Conservation (phyloP, 2,113 vertebrate genomes). For the Nothoprocta perdicaria region DNA sequence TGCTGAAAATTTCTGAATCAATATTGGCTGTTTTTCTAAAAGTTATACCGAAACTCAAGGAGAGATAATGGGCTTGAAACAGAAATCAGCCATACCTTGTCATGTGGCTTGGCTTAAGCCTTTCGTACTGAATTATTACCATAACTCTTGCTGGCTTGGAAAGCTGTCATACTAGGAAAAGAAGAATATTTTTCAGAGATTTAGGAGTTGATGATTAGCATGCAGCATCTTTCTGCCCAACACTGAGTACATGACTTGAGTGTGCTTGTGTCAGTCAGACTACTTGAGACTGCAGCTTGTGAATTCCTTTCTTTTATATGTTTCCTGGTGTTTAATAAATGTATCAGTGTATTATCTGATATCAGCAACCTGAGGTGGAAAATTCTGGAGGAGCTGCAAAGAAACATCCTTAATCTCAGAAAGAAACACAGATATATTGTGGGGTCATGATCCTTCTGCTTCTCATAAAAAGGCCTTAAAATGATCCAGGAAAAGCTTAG, state of each 20-base stretch:
- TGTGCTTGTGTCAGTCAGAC: neutral
- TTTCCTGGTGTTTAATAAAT: neutral
- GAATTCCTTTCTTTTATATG: neutral
- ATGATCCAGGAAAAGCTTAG: neutral
- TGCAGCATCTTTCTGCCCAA: neutral
- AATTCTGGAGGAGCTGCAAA: neutral
- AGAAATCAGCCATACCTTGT: neutral
- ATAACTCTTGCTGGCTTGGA: neutral
- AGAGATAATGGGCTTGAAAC: neutral
- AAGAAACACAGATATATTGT: neutral
- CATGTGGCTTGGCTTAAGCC: neutral
- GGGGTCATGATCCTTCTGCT: slow-evolving; percentile 9
- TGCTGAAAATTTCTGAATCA: slow-evolving; percentile 21
- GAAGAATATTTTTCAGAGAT: neutral
- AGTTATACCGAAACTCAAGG: neutral
- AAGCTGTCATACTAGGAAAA: neutral
- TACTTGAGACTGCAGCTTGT: neutral
- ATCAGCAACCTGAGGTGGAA: neutral
- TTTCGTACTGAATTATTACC: neutral
- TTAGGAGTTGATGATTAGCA: neutral
- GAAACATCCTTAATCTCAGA: neutral
- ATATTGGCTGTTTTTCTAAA: slow-evolving; percentile 9
- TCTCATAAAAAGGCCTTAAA: neutral
- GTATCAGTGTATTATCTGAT: neutral
- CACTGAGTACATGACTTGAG: neutral